phyloP scores from a whole-genome alignment of 2,888 invertebrate genomes.

The Hirtodrosophila alboralis region DNA sequence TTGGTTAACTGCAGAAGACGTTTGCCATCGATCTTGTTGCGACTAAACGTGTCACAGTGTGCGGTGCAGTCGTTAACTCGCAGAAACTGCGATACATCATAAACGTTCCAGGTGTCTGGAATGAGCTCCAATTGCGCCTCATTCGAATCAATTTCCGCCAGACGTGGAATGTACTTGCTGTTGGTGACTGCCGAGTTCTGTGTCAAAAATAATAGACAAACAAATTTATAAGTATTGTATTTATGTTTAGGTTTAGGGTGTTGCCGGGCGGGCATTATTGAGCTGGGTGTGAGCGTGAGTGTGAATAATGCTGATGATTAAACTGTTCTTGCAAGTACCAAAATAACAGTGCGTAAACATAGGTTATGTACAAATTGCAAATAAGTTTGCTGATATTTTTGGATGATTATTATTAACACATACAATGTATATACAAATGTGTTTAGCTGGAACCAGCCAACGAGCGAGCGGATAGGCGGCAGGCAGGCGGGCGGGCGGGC shows the following conservation, averaged over 20 bases:
- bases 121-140: conserved; percentile 80
- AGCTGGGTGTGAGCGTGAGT: conserved; percentile 8
- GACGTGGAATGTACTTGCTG: conserved; percentile 86
- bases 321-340: conserved; percentile 79
- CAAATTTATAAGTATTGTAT: not conserved
- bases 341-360: conserved; percentile 75
- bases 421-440: conserved; percentile 9
- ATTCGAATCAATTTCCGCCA: conserved; percentile 83
- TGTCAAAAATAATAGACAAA: not conserved
- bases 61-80: conserved; percentile 93
- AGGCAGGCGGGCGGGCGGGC: conserved; percentile 18
- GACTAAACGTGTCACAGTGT: conserved; percentile 88
- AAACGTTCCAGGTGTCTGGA: conserved; percentile 91
- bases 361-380: conserved; percentile 63
- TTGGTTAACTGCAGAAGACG: conserved; percentile 92
- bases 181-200: conserved; percentile 84
- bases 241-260: not conserved
- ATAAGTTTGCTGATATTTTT: conserved; percentile 19
- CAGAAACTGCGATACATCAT: conserved; percentile 95
- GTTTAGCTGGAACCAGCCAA: conserved; percentile 5
- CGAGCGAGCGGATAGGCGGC: conserved; percentile 8
- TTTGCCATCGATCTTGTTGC: conserved; percentile 92
- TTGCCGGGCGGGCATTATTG: conserved; percentile 24
- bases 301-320: conserved; percentile 25
- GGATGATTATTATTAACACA: conserved; percentile 32